A percentile compares a stretch with the other conserved stretches of the same genome.
These are phyloP conservation scores for Zele albiditarsus DNA, from an alignment of 2,888 invertebrate genomes.

Conservation along the genomic window DNA sequence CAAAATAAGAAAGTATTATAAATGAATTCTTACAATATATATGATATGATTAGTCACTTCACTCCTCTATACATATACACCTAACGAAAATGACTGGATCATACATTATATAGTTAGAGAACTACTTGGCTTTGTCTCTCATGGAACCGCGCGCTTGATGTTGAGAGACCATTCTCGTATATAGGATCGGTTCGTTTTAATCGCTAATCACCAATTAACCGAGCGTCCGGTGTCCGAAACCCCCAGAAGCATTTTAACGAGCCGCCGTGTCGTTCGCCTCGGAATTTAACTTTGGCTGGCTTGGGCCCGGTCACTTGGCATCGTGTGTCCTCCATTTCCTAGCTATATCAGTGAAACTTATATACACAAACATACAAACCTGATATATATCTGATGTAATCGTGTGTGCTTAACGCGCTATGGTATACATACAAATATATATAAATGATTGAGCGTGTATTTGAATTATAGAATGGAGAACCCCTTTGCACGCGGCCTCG, in stretches of 20 bases:
- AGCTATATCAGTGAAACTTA: constrained; percentile 8
- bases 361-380: background rate
- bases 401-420: constrained; percentile 24
- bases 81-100: constrained; percentile 14
- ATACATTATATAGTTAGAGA: background rate
- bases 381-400: constrained; percentile 18
- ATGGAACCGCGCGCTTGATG: constrained; percentile 27
- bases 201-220: constrained; percentile 73
- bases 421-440: constrained; percentile 24
- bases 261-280: constrained; percentile 70
- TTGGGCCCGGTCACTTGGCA: constrained; percentile 8
- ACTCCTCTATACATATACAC: background rate
- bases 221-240: constrained; percentile 70
- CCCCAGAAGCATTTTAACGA: constrained; percentile 73
- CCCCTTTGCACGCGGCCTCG: constrained; percentile 38
- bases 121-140: constrained; percentile 43
- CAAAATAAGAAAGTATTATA: background rate
- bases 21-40: background rate
- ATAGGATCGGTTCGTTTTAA: constrained; percentile 71
- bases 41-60: background rate
- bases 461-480: background rate
- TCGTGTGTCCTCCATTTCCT: constrained; percentile 25
- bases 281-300: constrained; percentile 68
- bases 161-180: constrained; percentile 45
- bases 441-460: background rate